Base-by-base conservation (phyloP, 2,113 vertebrate species). In the Tupaia chinensis region DNA sequence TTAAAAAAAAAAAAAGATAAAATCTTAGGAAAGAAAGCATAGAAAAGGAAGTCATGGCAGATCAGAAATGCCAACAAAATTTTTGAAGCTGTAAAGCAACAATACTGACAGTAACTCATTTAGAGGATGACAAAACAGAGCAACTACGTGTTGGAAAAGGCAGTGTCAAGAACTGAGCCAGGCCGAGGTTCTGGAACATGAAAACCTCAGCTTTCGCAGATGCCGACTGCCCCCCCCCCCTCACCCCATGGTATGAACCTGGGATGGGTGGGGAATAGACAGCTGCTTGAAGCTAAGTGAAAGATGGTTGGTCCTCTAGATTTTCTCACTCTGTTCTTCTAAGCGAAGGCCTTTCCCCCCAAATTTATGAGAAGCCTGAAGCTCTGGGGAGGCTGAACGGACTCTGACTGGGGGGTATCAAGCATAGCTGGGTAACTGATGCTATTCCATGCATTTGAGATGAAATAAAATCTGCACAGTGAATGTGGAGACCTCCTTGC, bases 61-160 rank as follows among this genome's bases (percentile, higher is more conserved):
- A 87, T 87, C 63, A 89, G 54, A 89, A 84, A 66, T 89, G 53
- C 32, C 91, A 83, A 53, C 16, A 88, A 69, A 72, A 76, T 83
- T 83, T 72, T 58, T 19, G 93, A 83, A 92, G 20, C 29, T 60
- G 9, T 61, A n/a, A 82, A 92, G 60, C 22, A 78, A 29, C 10
- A 73, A 66, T 9, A 76, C 69, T 61, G 86, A 87, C 66, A 27
- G 63, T 20, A 68, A 92, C 65, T 72, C 68, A 93, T 81, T 34
- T 70, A 72, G 76, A 53, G 63, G 66, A 60, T 70, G 78, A 90
- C 27, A 68, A 72, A 70, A 93, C 77, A 85, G 25, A 82, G 65
- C 14, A 92, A 56, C 65, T 32, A 10, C 5, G 15, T 73, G 44
- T 29, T 15, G 22, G 27, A 70, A 81, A 69, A 83, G 16, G 56